Evolutionary conservation across 1,140 invertebrate genomes (phyloP), one percentile per base, ranked within the genome.

Genomic region (Mercenaria mercenaria): DNA sequence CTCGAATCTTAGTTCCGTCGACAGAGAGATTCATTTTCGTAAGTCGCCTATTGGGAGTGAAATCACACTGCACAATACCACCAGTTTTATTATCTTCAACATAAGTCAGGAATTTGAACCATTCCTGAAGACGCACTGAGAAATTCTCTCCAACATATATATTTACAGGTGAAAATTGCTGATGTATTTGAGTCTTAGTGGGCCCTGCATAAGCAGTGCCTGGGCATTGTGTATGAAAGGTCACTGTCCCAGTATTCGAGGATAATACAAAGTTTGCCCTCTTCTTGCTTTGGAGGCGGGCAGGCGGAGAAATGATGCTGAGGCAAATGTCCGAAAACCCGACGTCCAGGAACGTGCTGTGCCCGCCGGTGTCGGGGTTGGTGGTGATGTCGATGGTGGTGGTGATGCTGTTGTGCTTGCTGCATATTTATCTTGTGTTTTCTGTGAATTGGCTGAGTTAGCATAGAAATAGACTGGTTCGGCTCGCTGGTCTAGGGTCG

Each of bases 141-240:
- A 95, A 95, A 88, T 94, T 92, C 39, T 92, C 90, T 15, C 94
- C 92, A 15, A 94, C 77, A 64, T 93, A 95, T 15, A 93, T 67
- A 83, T 94, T 94, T 79, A 80, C 91, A 43, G 90, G 72, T 15
- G 76, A 43, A 26, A 41, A 67, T 37, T 79, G 47, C 29, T 83
- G 20, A 43, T 61, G 29, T 59, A 72, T 76, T 43, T 76, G 37
- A 39, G 23, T 20, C 18, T 76, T 69, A 32, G 11, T 37, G 0
- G 26, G 11, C 29, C 10, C 52, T 23, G 20, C 32, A 3, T 23
- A 3, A 39, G 18, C 6, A 43, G 26, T 29, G n/a, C 3, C 6
- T 26, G 15, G 50, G n/a, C n/a, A 23, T 34, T 59, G 43, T 23
- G 26, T 2, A 43, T 39, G n/a, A n/a, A 4, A 0, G 11, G 8